phyloP scores from a whole-genome alignment of 64 coral and sea anemone species.

The Hydrozoanthus tunicans region DNA sequence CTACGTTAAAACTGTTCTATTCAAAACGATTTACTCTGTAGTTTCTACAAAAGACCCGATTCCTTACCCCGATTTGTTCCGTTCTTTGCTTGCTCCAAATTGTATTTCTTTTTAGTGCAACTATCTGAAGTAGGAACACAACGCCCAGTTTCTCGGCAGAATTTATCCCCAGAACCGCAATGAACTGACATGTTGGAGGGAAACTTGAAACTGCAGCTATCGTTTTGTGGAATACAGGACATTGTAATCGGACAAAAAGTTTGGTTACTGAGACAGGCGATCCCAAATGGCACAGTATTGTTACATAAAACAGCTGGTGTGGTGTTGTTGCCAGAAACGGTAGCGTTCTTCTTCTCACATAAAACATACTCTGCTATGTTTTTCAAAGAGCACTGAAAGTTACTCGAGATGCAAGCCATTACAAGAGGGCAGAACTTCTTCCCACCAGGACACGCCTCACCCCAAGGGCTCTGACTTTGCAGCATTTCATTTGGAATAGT shows the following conservation, averaged over 20 bases:
- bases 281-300: constrained; percentile 2
- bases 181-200: constrained; percentile 8
- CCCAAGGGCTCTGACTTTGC: not conserved
- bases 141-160: constrained; percentile 7
- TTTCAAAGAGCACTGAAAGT: constrained; percentile 10
- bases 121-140: not conserved
- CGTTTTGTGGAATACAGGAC: constrained; percentile 13
- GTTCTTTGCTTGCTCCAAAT: not conserved
- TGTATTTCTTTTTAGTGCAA: constrained; percentile 14
- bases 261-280: not conserved
- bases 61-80: constrained; percentile 33
- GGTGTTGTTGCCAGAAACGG: constrained; percentile 2
- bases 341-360: constrained; percentile 7
- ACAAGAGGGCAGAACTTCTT: constrained; percentile 48
- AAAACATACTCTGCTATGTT: not conserved
- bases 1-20: too few species aligned
- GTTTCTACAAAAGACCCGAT: too few species aligned
- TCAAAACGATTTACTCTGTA: too few species aligned
- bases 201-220: constrained; percentile 8
- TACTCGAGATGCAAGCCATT: constrained; percentile 15
- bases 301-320: constrained; percentile 7
- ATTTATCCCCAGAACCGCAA: not conserved
- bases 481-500: not conserved
- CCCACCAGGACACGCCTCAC: not conserved
- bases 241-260: constrained; percentile 35